Evolutionary conservation across 2,113 vertebrate species (phyloP).

Genomic region (Cariama cristata): DNA sequence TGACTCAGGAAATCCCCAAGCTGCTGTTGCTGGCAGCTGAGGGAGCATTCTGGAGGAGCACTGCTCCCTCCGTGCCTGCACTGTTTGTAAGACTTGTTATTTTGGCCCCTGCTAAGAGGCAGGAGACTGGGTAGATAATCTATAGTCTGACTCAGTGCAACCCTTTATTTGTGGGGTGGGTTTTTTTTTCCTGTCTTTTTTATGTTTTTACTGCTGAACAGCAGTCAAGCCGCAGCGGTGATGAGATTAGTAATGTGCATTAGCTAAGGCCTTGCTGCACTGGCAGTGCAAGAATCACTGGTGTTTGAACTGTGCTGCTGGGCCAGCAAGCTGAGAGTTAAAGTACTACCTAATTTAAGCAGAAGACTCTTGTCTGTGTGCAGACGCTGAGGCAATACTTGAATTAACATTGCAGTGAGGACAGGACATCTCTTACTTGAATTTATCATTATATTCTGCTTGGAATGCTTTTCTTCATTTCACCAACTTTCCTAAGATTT

Average conservation of each 20-base stretch:
- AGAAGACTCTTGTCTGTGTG: background rate
- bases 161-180: background rate
- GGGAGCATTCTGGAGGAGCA: background rate
- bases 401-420: background rate
- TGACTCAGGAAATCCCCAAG: conserved; percentile 23
- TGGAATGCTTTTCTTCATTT: background rate
- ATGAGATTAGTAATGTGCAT: fast-evolving
- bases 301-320: background rate
- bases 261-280: background rate
- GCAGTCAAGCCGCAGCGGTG: background rate
- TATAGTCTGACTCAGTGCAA: background rate
- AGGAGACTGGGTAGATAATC: background rate
- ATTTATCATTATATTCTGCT: background rate
- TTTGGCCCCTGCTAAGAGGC: background rate
- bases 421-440: background rate
- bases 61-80: background rate
- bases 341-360: background rate
- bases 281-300: background rate
- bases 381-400: background rate
- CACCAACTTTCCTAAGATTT: background rate
- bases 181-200: background rate
- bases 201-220: background rate
- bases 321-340: background rate
- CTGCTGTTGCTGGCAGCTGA: background rate
- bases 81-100: background rate